Percentiles rank a stretch among this genome's conserved stretches.
Evolutionary conservation across 2,888 invertebrate genomes (phyloP).

Genomic region (Dicycla oo): DNA sequence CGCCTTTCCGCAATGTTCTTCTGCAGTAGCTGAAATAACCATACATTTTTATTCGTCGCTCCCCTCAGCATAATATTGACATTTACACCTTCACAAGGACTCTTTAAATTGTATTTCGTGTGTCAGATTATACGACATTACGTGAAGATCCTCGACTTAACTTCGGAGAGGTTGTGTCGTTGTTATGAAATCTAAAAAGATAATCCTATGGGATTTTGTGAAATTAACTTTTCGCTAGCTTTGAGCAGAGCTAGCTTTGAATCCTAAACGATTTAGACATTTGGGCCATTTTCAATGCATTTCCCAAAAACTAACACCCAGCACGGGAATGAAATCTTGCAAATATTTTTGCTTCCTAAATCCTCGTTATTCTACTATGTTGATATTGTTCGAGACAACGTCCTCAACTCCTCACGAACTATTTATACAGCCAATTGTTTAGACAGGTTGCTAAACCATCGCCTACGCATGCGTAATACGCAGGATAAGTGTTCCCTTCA

Average conservation of each 20-base stretch:
- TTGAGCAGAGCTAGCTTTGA: neutral
- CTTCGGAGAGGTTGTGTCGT: constrained; percentile 1
- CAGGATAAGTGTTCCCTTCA: constrained; percentile 64
- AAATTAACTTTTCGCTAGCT: neutral
- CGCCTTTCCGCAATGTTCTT: constrained; percentile 4
- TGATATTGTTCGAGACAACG: constrained; percentile 36
- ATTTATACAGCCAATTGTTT: constrained; percentile 65
- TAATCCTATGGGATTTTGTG: constrained; percentile 3
- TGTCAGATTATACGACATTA: constrained; percentile 51
- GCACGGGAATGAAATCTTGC: neutral
- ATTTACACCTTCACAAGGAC: constrained; percentile 49
- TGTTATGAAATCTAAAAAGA: constrained; percentile 53
- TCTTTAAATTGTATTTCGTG: constrained; percentile 53
- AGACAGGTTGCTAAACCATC: constrained; percentile 62
- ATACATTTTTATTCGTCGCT: constrained; percentile 23
- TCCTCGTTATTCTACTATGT: constrained; percentile 33
- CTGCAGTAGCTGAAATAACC: neutral
- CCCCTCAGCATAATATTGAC: constrained; percentile 50
- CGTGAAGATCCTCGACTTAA: constrained; percentile 37
- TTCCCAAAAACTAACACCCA: neutral
- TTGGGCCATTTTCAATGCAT: neutral
- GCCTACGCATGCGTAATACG: constrained; percentile 66
- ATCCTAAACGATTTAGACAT: neutral
- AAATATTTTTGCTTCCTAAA: constrained; percentile 5
- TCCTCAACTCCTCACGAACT: constrained; percentile 54